Percentiles rank a stretch among this genome's conserved stretches.
Conservation (phyloP, 1,140 invertebrate species). For the Myzus persicae region DNA sequence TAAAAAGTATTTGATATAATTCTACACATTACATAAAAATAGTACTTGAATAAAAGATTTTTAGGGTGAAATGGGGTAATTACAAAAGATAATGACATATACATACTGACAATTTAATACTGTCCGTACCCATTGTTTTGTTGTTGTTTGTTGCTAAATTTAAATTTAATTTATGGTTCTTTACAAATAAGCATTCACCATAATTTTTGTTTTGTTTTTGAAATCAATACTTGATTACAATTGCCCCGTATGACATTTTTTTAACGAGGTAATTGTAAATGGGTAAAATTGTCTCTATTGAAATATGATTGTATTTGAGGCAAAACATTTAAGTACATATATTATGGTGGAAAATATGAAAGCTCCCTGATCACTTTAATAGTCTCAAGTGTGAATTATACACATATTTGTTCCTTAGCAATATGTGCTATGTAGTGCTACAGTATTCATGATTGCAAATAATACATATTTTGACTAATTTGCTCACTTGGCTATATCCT, state of each 20-base stretch:
- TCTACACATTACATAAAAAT: not conserved
- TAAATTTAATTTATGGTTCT: no score
- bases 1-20: no score
- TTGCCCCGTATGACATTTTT: no score
- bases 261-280: not conserved
- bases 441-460: not conserved
- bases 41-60: not conserved
- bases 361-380: not conserved
- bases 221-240: no score
- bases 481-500: not conserved
- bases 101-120: no score
- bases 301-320: not conserved
- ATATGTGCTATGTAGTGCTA: no score
- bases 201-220: no score
- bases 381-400: not conserved
- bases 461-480: not conserved
- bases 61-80: not conserved
- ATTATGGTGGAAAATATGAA: not conserved
- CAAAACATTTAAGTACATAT: not conserved
- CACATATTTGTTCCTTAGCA: no score
- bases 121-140: no score
- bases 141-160: no score
- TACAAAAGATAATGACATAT: no score
- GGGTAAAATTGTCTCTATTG: not conserved
- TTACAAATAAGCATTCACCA: no score